Evolutionary conservation across 2,888 invertebrate species (phyloP).

Genomic region (Polydrusus tereticollis): DNA sequence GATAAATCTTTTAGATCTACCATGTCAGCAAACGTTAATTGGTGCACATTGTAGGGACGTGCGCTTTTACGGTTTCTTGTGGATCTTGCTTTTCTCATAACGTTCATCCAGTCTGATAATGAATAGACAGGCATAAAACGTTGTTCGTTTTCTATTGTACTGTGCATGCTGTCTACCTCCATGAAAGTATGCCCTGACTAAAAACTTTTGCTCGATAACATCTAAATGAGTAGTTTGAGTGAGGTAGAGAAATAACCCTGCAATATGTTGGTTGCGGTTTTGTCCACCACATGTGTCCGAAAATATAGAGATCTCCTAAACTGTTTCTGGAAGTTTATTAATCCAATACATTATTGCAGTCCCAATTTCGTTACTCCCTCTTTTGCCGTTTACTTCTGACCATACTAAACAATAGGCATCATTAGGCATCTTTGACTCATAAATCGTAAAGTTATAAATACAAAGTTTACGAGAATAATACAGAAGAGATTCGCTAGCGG

Average conservation of each 20-base stretch:
- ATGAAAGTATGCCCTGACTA: neutral
- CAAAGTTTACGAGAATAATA: neutral
- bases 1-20: neutral
- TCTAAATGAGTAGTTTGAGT: neutral
- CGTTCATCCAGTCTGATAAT: neutral
- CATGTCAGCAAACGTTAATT: neutral
- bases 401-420: neutral
- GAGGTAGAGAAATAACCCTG: neutral
- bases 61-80: neutral
- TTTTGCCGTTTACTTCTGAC: no score
- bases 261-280: constrained; percentile 2
- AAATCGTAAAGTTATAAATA: no score
- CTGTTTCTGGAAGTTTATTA: neutral
- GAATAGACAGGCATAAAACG: neutral
- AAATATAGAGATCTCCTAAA: neutral
- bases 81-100: neutral
- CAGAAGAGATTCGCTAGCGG: neutral
- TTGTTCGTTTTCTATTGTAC: neutral
- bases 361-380: constrained; percentile 22
- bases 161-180: constrained; percentile 2
- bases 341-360: constrained; percentile 16
- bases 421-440: neutral
- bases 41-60: neutral
- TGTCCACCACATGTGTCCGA: neutral
- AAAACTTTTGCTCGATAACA: neutral